Percentiles rank a stretch among this genome's conserved stretches.
phyloP scores from a whole-genome alignment of 2,888 invertebrate species.

The Chloroclysta siterata region DNA sequence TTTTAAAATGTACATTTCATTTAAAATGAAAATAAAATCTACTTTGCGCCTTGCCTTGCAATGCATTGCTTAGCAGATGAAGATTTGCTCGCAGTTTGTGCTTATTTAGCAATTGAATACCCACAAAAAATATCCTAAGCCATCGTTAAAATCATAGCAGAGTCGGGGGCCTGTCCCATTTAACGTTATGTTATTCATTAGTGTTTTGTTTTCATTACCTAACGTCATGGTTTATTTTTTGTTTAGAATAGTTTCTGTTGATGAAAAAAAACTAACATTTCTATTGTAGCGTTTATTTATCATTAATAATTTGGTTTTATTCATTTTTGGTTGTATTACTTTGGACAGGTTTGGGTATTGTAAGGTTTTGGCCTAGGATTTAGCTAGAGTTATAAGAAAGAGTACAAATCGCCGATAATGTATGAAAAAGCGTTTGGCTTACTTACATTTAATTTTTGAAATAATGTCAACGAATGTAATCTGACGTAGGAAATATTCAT shows the following conservation, averaged over 20 bases:
- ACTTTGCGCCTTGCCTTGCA: slow-evolving; percentile 27
- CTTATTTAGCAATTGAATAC: slow-evolving; percentile 25
- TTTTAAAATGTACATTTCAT: slow-evolving; percentile 26
- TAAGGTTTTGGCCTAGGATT: slow-evolving; percentile 85
- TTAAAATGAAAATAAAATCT: slow-evolving; percentile 29
- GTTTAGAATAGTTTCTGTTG: slow-evolving; percentile 78
- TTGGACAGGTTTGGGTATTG: slow-evolving; percentile 85
- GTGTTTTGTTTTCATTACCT: slow-evolving; percentile 55
- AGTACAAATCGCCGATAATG: slow-evolving; percentile 83
- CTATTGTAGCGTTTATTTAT: slow-evolving; percentile 67
- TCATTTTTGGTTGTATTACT: slow-evolving; percentile 70
- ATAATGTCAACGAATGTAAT: slow-evolving; percentile 86
- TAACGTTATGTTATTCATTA: slow-evolving; percentile 58
- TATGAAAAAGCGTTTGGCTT: slow-evolving; percentile 80
- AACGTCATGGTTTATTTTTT: slow-evolving; percentile 65
- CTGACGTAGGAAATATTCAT: slow-evolving; percentile 84
- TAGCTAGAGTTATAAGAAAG: slow-evolving; percentile 84
- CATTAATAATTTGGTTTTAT: slow-evolving; percentile 65
- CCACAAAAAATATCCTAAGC: slow-evolving; percentile 25
- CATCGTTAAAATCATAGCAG: slow-evolving; percentile 36
- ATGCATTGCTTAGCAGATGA: slow-evolving; percentile 26
- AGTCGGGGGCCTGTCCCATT: slow-evolving; percentile 47
- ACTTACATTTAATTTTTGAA: slow-evolving; percentile 81
- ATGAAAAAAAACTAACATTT: slow-evolving; percentile 69
- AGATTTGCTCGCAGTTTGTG: slow-evolving; percentile 31